Conservation (phyloP, 2,888 invertebrate species). For the Lymantria dispar region DNA sequence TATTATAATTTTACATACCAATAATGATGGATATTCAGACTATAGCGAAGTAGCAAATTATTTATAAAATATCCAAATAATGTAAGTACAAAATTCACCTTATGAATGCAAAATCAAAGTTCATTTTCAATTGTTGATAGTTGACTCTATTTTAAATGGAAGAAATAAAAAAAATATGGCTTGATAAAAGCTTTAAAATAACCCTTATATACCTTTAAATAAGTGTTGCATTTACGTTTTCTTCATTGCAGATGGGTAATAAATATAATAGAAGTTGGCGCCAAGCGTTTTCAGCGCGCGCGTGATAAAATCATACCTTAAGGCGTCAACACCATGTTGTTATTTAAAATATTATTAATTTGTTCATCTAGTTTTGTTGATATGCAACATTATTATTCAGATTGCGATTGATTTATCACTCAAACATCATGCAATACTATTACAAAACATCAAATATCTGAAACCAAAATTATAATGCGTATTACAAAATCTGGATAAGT, state of each 20-base stretch:
- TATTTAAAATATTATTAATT: slow-evolving; percentile 54
- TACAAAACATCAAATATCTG: slow-evolving; percentile 17
- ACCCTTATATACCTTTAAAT: slow-evolving; percentile 56
- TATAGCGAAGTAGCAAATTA: slow-evolving; percentile 59
- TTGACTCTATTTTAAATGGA: slow-evolving; percentile 40
- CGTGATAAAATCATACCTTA: slow-evolving; percentile 66
- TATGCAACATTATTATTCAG: slow-evolving; percentile 18
- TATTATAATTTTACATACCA: neutral
- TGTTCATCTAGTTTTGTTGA: slow-evolving; percentile 24
- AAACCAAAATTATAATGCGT: slow-evolving; percentile 7
- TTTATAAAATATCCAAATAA: slow-evolving; percentile 39
- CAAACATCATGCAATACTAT: slow-evolving; percentile 6
- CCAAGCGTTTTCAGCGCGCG: slow-evolving; percentile 59
- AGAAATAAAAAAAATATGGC: slow-evolving; percentile 37
- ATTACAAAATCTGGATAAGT: slow-evolving; percentile 15
- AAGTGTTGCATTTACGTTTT: slow-evolving; percentile 60
- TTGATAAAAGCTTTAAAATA: slow-evolving; percentile 49
- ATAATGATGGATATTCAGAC: slow-evolving; percentile 49
- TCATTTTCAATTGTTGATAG: slow-evolving; percentile 29
- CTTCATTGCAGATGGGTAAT: slow-evolving; percentile 51
- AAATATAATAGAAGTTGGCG: slow-evolving; percentile 70
- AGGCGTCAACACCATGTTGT: slow-evolving; percentile 55
- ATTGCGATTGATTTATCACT: slow-evolving; percentile 16
- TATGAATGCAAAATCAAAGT: slow-evolving; percentile 39
- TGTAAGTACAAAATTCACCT: slow-evolving; percentile 29